Percentiles rank a stretch among this genome's conserved stretches.
Conservation (phyloP, 92 coral and sea anemone genomes). For the Zoanthus solanderi region DNA sequence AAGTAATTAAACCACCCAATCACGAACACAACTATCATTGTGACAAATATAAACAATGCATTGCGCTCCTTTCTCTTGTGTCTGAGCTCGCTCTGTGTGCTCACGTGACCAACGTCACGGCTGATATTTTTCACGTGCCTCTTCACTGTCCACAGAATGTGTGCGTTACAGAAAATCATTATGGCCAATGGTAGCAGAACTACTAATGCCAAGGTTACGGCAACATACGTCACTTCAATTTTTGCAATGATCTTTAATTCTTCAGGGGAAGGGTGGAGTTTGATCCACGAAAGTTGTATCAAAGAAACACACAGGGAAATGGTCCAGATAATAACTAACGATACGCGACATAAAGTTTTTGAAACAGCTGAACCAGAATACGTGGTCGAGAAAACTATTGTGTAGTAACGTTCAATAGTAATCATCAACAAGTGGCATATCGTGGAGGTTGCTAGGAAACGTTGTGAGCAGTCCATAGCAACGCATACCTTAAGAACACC, state of each 20-base stretch:
- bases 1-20: conserved; percentile 84
- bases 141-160: conserved; percentile 68
- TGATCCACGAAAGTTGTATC: conserved; percentile 68
- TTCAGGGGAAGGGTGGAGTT: not conserved
- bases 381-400: conserved; percentile 68
- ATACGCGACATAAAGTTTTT: conserved; percentile 11
- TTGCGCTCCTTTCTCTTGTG: conserved; percentile 72
- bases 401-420: conserved; percentile 76
- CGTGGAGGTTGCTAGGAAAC: conserved; percentile 80
- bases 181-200: conserved; percentile 66
- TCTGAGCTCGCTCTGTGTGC: conserved; percentile 45
- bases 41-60: conserved; percentile 70
- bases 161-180: conserved; percentile 74
- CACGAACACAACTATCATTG: conserved; percentile 74
- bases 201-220: conserved; percentile 59
- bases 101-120: conserved; percentile 62
- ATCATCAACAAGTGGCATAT: conserved; percentile 72
- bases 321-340: conserved; percentile 56
- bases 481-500: conserved; percentile 49
- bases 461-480: conserved; percentile 81
- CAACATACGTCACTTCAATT: conserved; percentile 54
- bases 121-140: conserved; percentile 68
- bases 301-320: conserved; percentile 65
- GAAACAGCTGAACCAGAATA: conserved; percentile 51
- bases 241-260: conserved; percentile 20